phyloP scores from a whole-genome alignment of 2,888 invertebrate genomes.

The Heliconius erato region DNA sequence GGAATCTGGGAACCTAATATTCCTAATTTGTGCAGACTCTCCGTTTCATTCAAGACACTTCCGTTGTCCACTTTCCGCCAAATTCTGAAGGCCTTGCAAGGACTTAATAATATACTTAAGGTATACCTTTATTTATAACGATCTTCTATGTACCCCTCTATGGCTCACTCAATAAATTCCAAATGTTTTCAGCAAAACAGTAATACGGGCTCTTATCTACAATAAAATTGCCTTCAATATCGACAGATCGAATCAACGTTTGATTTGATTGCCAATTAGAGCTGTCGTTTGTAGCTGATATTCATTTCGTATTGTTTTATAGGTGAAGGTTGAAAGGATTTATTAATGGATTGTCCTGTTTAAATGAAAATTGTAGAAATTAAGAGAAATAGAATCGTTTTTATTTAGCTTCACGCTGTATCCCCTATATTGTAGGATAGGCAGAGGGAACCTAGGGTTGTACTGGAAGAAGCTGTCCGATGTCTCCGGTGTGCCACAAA shows the following conservation, averaged over 20 bases:
- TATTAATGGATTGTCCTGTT: not conserved
- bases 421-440: too few species aligned
- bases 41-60: too few species aligned
- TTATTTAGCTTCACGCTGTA: not conserved
- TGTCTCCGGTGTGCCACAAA: too few species aligned
- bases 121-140: not conserved
- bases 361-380: too few species aligned
- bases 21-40: too few species aligned
- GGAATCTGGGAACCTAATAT: too few species aligned
- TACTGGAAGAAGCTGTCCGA: too few species aligned
- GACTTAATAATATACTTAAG: too few species aligned
- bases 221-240: conserved; percentile 8
- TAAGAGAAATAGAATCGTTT: not conserved
- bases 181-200: conserved; percentile 2
- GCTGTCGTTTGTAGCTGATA: conserved; percentile 10
- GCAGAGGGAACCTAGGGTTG: too few species aligned
- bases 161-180: conserved; percentile 8
- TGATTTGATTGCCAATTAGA: conserved; percentile 23
- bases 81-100: too few species aligned
- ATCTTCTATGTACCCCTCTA: not conserved
- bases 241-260: conserved; percentile 10
- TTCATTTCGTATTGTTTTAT: conserved; percentile 4
- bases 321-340: not conserved
- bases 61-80: too few species aligned
- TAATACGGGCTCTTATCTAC: conserved; percentile 6